These are phyloP conservation scores for Vireo griseus DNA, from an alignment of 2,797 vertebrate species.

Conservation along the genomic window DNA sequence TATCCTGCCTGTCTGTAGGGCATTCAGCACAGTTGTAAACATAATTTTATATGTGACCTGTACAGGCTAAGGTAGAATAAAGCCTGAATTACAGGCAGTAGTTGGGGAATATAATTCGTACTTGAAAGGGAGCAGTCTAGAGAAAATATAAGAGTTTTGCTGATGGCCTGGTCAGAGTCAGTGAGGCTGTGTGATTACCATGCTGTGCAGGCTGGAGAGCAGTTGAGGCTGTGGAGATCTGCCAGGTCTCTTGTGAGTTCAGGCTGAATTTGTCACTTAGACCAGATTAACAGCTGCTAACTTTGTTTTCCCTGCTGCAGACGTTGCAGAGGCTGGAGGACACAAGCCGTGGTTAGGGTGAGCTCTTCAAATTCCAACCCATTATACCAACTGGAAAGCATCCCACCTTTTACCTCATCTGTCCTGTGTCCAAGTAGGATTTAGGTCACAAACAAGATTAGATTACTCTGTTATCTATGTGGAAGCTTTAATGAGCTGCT, in stretches of 20 bases:
- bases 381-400: not conserved
- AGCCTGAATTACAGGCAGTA: not conserved
- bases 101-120: not conserved
- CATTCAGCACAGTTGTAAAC: not conserved
- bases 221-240: not conserved
- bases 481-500: not conserved
- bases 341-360: not conserved
- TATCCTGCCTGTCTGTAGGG: not conserved
- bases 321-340: not conserved
- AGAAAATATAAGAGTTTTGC: not conserved
- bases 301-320: not conserved
- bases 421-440: not conserved
- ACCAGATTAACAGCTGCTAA: not conserved
- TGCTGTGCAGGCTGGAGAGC: not conserved
- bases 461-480: not conserved
- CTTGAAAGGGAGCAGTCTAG: not conserved
- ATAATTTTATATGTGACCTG: not conserved
- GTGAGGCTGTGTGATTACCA: not conserved
- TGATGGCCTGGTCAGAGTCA: not conserved
- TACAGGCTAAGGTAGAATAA: not conserved
- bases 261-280: not conserved
- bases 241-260: not conserved
- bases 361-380: not conserved
- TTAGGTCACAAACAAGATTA: conserved; percentile 21
- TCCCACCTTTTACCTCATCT: conserved; percentile 5